Evolutionary conservation across 2,888 invertebrate genomes (phyloP).

Genomic region (Cosmorhoe ocellata): DNA sequence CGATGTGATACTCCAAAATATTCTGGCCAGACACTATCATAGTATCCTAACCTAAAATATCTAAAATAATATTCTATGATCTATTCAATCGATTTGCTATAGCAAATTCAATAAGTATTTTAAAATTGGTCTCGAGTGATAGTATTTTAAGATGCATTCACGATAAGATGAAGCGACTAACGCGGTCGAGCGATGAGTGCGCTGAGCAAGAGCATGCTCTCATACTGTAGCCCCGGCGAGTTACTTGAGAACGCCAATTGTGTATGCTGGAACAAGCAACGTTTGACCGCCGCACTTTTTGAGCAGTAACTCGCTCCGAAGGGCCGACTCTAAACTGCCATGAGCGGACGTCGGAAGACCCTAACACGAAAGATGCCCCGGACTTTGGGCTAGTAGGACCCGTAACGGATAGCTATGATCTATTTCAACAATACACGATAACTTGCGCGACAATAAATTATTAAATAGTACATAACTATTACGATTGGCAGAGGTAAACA

Average conservation of each 20-base stretch:
- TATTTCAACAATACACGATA: conserved; percentile 76
- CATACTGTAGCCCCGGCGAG: conserved; percentile 6
- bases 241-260: conserved; percentile 1
- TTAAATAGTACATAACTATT: conserved; percentile 79
- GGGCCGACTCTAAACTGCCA: conserved; percentile 14
- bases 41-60: conserved; percentile 82
- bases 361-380: conserved; percentile 18
- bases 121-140: conserved; percentile 80
- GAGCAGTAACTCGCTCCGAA: conserved; percentile 4
- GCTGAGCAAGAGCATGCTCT: conserved; percentile 20
- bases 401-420: conserved; percentile 80
- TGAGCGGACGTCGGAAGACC: conserved; percentile 13
- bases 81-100: conserved; percentile 76
- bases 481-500: conserved; percentile 82
- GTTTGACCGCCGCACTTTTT: too few relatives aligned
- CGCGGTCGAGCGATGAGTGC: conserved; percentile 36
- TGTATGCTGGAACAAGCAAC: too few relatives aligned
- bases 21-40: conserved; percentile 82
- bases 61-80: conserved; percentile 79
- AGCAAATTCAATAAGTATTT: conserved; percentile 69
- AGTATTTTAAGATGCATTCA: conserved; percentile 73
- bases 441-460: conserved; percentile 81
- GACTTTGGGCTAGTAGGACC: conserved; percentile 44
- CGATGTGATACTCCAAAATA: conserved; percentile 82
- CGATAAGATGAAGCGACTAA: conserved; percentile 67